Base-by-base conservation (phyloP, 2,888 invertebrate species). In the Tipula confusa region DNA sequence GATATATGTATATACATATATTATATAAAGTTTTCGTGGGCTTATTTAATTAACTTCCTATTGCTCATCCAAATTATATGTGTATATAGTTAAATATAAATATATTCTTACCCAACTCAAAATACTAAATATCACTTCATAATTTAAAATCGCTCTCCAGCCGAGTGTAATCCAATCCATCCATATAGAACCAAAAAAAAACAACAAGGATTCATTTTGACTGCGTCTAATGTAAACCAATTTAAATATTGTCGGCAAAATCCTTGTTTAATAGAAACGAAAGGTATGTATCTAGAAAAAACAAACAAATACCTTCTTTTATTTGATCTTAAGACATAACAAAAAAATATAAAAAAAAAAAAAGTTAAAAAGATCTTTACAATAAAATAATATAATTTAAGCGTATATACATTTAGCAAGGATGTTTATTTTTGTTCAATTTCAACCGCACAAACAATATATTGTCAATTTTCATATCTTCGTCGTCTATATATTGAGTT, bases 191-290 rank as follows among this genome's bases (percentile, higher is more conserved):
- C 18, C 24, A 24, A 18, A 3, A 31, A 5, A 64, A 9, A 2
- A 9, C 64, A 64, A 64, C 64, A 64, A 64, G 9, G 24, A 9
- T 64, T 64, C 13, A 5, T 11, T 9, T n/a, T n/a, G n/a, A 31
- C 3, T 43, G 13, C 15, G n/a, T n/a, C 64, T 64, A 24, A n/a
- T n/a, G n/a, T n/a, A n/a, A 24, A 64, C 18, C 64, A 64, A 64
- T 64, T 64, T 64, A 64, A 64, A 64, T 64, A 64, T 64, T 24
- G 64, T 64, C 64, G 64, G 64, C 64, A 64, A 64, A 64, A 64
- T 24, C 24, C 11, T 64, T 64, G 11, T 24, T 24, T 64, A 9
- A 64, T 64, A 64, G n/a, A 64, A 24, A 24, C 24, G 64, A 64
- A 64, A 64, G 64, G 64, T 64, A 64, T 18, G 24, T 9, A 64